A percentile compares a stretch with the other conserved stretches of the same genome.
These are phyloP conservation scores for Drosophila guanche DNA, from an alignment of 1,140 invertebrate species.

Conservation along the genomic window DNA sequence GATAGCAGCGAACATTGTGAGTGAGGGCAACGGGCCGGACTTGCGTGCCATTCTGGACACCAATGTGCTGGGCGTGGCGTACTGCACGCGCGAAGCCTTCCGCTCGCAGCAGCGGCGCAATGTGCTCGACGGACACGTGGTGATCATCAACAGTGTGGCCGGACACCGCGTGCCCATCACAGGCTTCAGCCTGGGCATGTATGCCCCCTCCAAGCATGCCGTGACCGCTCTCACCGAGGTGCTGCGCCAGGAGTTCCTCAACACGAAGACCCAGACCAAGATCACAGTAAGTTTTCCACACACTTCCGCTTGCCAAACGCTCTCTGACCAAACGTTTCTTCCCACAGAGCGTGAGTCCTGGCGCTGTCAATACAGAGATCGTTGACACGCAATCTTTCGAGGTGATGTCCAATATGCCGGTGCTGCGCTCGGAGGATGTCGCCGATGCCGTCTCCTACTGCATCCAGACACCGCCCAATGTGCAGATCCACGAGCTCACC, in stretches of 20 bases:
- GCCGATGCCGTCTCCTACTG: conserved; percentile 86
- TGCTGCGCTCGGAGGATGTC: conserved; percentile 84
- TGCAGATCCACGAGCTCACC: conserved; percentile 74
- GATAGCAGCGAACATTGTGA: not conserved
- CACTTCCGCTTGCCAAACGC: too few species aligned
- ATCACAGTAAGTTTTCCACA: conserved; percentile 84
- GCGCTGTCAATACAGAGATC: conserved; percentile 59
- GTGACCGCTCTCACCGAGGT: conserved; percentile 87
- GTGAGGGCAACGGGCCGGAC: conserved; percentile 40
- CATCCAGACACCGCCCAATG: conserved; percentile 82
- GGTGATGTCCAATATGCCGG: conserved; percentile 9
- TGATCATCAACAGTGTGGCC: conserved; percentile 88
- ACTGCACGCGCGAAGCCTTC: conserved; percentile 87
- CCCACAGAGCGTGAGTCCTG: conserved; percentile 85
- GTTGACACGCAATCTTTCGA: not conserved
- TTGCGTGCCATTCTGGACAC: conserved; percentile 84
- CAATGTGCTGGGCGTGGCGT: conserved; percentile 88
- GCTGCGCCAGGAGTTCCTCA: conserved; percentile 87
- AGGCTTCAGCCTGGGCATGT: conserved; percentile 83
- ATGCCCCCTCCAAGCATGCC: conserved; percentile 88
- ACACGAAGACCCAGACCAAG: conserved; percentile 86
- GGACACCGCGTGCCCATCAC: conserved; percentile 84
- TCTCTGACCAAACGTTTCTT: not conserved
- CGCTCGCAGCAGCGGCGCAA: conserved; percentile 87
- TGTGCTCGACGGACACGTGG: conserved; percentile 88